Evolutionary conservation across 1,140 invertebrate genomes (phyloP).

Genomic region (Lordiphosa mommai): DNA sequence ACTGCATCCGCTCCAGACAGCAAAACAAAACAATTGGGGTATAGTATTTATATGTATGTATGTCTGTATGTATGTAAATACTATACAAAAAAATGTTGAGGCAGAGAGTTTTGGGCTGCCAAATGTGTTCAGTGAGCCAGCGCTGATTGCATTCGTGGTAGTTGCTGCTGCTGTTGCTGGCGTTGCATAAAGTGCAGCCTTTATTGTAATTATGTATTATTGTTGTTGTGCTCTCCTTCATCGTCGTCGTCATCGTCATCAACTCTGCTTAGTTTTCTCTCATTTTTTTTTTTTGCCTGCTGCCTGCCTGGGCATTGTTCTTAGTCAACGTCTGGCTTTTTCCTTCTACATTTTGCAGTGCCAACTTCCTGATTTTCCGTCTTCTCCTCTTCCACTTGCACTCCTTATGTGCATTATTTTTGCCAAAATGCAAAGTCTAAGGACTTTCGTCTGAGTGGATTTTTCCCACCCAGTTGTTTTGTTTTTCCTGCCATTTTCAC

Average conservation of each 20-base stretch:
- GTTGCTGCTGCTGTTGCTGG: conserved; percentile 24
- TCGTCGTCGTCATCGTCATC: conserved; percentile 14
- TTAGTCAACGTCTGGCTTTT: conserved; percentile 30
- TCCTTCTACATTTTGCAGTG: conserved; percentile 56
- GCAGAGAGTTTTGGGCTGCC: too few relatives aligned
- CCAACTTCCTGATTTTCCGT: conserved; percentile 67
- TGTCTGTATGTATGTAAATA: too few relatives aligned
- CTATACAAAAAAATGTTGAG: too few relatives aligned
- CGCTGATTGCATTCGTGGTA: conserved; percentile 58
- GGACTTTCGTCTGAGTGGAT: conserved; percentile 79
- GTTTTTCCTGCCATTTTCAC: conserved; percentile 65
- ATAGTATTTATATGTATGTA: not conserved
- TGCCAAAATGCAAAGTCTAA: conserved; percentile 76
- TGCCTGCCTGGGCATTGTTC: not conserved
- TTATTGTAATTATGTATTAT: conserved; percentile 56
- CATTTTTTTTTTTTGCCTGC: conserved; percentile 13
- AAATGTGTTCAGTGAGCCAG: too few relatives aligned
- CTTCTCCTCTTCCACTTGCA: conserved; percentile 4
- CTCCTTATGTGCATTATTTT: conserved; percentile 60
- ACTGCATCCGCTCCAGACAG: conserved; percentile 12
- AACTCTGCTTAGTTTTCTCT: conserved; percentile 19
- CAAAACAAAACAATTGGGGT: conserved; percentile 5
- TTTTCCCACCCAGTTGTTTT: conserved; percentile 31
- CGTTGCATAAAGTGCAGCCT: conserved; percentile 55
- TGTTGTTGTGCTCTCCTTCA: conserved; percentile 28